Conservation (phyloP, 2,797 vertebrate species). For the Acropternis orthonyx region DNA sequence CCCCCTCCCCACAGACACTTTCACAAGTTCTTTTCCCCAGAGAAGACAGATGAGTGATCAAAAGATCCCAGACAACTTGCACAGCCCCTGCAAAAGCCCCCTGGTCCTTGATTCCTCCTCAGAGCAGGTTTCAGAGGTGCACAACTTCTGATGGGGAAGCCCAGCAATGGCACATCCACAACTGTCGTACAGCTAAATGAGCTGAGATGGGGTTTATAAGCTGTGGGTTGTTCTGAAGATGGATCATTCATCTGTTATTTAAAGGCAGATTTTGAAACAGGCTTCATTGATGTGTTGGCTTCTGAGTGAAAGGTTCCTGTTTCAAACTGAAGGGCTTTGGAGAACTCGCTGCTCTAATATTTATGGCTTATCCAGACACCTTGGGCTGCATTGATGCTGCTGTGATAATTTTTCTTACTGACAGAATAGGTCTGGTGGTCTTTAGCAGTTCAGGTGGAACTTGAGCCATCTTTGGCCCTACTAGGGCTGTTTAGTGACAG, state of each 20-base stretch:
- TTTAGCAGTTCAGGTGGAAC: neutral
- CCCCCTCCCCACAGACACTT: neutral
- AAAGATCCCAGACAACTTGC: neutral
- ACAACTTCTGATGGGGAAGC: neutral
- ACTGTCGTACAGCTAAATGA: neutral
- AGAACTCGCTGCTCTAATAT: neutral
- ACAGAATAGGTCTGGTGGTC: neutral
- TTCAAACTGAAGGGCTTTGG: neutral
- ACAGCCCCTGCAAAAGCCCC: neutral
- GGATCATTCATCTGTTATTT: neutral
- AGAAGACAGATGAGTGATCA: neutral
- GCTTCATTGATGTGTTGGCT: neutral
- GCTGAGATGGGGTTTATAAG: neutral
- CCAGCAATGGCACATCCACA: neutral
- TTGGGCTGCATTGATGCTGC: neutral
- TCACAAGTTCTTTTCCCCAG: neutral
- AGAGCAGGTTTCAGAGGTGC: neutral
- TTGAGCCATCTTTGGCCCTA: neutral
- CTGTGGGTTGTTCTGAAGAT: neutral
- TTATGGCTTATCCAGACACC: neutral
- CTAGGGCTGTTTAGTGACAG: neutral
- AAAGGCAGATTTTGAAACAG: neutral
- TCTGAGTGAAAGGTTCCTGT: neutral
- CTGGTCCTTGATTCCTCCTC: neutral
- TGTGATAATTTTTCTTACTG: neutral